Base-by-base conservation (phyloP, 1,140 invertebrate genomes). In the Callitettix versicolor region DNA sequence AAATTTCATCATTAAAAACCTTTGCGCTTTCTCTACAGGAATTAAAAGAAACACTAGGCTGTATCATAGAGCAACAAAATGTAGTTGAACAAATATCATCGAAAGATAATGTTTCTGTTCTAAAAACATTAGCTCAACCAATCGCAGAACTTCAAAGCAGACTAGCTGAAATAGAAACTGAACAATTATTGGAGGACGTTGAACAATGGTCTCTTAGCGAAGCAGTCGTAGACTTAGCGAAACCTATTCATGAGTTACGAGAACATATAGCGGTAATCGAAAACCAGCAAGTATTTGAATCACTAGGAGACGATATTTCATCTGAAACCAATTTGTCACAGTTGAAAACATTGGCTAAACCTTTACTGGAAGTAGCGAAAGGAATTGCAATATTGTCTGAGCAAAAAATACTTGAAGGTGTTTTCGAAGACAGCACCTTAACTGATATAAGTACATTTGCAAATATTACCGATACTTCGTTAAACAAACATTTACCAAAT, bases 91-190 rank as follows among this genome's bases (percentile, higher is more conserved):
- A 53, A 20, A 34, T 55, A 20, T 47, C 48, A 3, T 30, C 43
- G 11, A 47, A 53, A 24, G 55, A 60, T 18, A 22, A 53, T 38
- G 46, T 52, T 1, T 69, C 71, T 9, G 58, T 69, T 5, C 58
- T 76, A 26, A 64, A 73, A 54, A 71, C 69, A 34, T 68, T 79
- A 48, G 76, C 73, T 6, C 60, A 70, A 52, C 74, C 74, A 17
- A 59, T 81, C 30, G 68, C 75, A 56, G 71, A 76, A 63, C 65
- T 80, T 40, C 71, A 74, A 59, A 74, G 73, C 58, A 75, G 71
- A 57, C 64, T 80, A 38, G 64, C 75, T n/a, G 58, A 75, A 44
- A 67, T 80, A 20, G 68, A 62, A 56, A 43, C 18, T 17, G 38
- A 61, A 41, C 49, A 48, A 33, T 14, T 55, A 9, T 22, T 55